phyloP scores from a whole-genome alignment of 2,888 invertebrate genomes.

The Cantharis nigra region DNA sequence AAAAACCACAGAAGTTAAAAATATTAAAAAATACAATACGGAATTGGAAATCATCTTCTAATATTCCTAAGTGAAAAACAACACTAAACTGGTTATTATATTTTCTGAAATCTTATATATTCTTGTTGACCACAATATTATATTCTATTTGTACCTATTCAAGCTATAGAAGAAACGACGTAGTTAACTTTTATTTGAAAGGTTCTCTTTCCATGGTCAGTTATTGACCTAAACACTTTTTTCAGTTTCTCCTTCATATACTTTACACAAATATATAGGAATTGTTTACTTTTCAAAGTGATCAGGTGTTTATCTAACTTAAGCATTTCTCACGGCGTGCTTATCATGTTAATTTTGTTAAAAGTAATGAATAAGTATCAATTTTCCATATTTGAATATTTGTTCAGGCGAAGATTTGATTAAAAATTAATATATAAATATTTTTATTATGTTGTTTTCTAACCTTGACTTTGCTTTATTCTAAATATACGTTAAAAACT shows the following conservation, averaged over 20 bases:
- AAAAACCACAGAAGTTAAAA: not conserved
- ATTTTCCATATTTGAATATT: not conserved
- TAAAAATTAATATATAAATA: not conserved
- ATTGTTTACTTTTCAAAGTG: not conserved
- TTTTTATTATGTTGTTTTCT: not conserved
- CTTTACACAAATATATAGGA: not conserved
- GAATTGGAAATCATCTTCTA: not conserved
- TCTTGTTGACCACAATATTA: not conserved
- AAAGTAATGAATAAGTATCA: not conserved
- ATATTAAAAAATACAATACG: not conserved
- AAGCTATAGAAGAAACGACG: not conserved
- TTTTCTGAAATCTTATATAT: not conserved
- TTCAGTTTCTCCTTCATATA: not conserved
- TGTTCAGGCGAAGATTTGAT: not conserved
- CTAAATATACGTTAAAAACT: not conserved
- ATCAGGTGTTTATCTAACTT: not conserved
- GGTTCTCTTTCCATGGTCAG: not conserved
- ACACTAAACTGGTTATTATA: not conserved
- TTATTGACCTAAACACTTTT: not conserved
- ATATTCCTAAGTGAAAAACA: not conserved
- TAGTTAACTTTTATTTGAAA: not conserved
- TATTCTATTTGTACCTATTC: not conserved
- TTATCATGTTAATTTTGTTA: not conserved
- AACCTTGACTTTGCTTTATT: not conserved
- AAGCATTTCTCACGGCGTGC: not conserved